These are phyloP conservation scores for Listronotus oregonensis DNA, from an alignment of 1,140 invertebrate species.

Conservation along the genomic window DNA sequence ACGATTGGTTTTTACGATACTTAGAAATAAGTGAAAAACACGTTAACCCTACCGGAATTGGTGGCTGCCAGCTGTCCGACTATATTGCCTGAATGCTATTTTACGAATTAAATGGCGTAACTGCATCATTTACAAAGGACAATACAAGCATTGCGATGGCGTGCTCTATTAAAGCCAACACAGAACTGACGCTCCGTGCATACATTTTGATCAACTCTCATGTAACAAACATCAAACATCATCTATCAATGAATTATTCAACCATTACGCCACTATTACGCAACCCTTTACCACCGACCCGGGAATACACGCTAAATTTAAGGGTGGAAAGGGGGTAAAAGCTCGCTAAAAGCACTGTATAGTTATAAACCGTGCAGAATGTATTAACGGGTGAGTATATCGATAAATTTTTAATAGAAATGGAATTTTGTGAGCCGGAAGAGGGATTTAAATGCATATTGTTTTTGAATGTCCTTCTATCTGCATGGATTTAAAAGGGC, in stretches of 20 bases:
- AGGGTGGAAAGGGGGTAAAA: slow-evolving; percentile 19
- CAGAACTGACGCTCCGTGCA: neutral
- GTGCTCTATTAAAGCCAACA: too few species aligned
- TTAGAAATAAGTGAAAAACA: too few species aligned
- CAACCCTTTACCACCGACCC: slow-evolving; percentile 29
- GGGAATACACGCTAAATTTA: slow-evolving; percentile 23
- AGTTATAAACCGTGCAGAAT: slow-evolving; percentile 23
- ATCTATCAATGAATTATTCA: slow-evolving; percentile 38
- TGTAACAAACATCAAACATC: slow-evolving; percentile 36
- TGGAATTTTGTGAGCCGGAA: slow-evolving; percentile 1
- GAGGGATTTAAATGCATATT: slow-evolving; percentile 10
- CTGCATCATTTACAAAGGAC: too few species aligned
- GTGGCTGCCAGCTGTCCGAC: too few species aligned
- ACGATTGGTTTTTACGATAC: too few species aligned
- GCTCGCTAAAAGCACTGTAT: slow-evolving; percentile 20
- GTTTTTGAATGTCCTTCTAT: neutral
- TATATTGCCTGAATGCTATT: too few species aligned
- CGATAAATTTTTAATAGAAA: slow-evolving; percentile 30
- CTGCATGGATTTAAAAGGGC: neutral
- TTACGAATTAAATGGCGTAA: too few species aligned
- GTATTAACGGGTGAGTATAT: slow-evolving; percentile 26
- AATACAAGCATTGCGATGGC: neutral
- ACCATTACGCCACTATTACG: slow-evolving; percentile 31
- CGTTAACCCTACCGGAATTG: too few species aligned
- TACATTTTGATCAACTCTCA: slow-evolving; percentile 22